Base-by-base conservation (phyloP, 2,888 invertebrate species). In the Drepanosiphum platanoidis region DNA sequence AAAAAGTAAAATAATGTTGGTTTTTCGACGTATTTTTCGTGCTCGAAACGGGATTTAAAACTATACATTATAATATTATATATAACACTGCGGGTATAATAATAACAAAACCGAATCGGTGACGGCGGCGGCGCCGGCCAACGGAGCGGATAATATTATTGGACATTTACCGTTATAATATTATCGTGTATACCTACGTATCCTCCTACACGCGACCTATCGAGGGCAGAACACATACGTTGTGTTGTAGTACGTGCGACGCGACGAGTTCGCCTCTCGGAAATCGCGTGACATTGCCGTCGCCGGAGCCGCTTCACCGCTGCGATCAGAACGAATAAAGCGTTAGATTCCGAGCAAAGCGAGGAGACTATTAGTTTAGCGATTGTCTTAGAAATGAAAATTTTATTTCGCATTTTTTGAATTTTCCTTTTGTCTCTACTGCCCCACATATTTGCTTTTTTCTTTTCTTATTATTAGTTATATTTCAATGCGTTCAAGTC, bases 141-240 rank as follows among this genome's bases (percentile, higher is more conserved):
- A 52, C 80, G 52, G 52, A 58, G 80, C 80, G 70, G 52, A 80
- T 80, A 58, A 80, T 70, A 80, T 68, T 70, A 68, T 70, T 46
- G 68, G 46, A 70, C 79, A 9, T 66, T 46, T 36, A 80, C 52
- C 70, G 70, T 80, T 80, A 30, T 66, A 66, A 18, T 18, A 32
- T 32, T n/a, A 42, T 42, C 42, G 58, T n/a, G 58, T 7, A 66
- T 34, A 32, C 32, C n/a, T n/a, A 58, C 27, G 27, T 72, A 30
- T 71, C 61, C 72, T 36, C 61, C 72, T 72, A 82, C 72, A 7
- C 22, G 58, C 58, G 42, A 72, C 64, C 61, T 72, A 82, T 82
- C 58, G 72, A 34, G 64, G 72, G 82, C 82, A 72, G 61, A 82
- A 71, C 36, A 27, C n/a, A n/a, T n/a, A n/a, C 71, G 27, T 4